Conservation (phyloP, 2,113 vertebrate genomes). For the Siniperca knerii region DNA sequence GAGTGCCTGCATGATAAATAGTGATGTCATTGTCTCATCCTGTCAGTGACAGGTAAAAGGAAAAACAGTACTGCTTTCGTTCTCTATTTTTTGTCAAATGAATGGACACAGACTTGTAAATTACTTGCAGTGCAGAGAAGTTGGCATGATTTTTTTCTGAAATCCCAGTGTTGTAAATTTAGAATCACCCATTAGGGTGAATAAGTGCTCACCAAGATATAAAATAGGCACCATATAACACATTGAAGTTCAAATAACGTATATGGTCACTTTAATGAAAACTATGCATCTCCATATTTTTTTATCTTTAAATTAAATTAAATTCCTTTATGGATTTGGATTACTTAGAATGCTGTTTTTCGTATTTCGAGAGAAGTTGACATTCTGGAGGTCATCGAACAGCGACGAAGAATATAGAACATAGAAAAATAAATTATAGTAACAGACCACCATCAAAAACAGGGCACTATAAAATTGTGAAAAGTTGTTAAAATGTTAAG, state of each 20-base stretch:
- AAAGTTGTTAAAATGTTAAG: not conserved
- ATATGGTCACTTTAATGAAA: not conserved
- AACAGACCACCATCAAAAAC: not conserved
- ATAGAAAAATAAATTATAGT: not conserved
- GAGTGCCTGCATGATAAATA: slow-evolving; percentile 31
- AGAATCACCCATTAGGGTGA: not conserved
- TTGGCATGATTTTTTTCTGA: not conserved
- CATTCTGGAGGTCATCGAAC: not conserved
- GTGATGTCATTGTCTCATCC: not conserved
- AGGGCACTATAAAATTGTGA: too few species aligned
- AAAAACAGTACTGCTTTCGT: not conserved
- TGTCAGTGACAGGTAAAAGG: not conserved
- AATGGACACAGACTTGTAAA: not conserved
- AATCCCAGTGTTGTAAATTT: not conserved
- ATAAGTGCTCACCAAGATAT: not conserved
- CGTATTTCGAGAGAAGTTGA: not conserved
- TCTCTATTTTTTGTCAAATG: not conserved
- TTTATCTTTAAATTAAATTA: not conserved
- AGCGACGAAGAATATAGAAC: not conserved
- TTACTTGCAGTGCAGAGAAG: not conserved
- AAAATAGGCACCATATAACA: not conserved
- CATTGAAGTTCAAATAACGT: not conserved
- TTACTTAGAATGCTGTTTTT: not conserved
- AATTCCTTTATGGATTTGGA: not conserved
- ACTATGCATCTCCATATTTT: not conserved